Evolutionary conservation across 2,113 vertebrate genomes (phyloP), one percentile per base, ranked within the genome.

Genomic region (Chascanopsetta lugubris): DNA sequence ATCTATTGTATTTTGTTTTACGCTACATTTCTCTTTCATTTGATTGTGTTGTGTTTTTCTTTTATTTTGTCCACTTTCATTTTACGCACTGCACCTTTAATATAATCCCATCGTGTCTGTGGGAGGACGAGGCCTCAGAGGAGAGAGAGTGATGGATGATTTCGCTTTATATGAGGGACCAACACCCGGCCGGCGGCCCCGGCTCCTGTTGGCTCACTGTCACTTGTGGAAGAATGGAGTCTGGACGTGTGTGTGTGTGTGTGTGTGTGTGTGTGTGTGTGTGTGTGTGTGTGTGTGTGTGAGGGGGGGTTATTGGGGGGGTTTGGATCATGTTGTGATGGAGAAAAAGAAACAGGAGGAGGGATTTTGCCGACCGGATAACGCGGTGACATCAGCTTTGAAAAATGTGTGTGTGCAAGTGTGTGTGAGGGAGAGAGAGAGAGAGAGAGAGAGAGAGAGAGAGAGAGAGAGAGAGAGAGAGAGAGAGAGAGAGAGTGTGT

Each of bases 361-460:
- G 88, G 89, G 85, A 83, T 90, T 55, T 51, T 87, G 67, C 58
- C 15, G 86, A 90, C 86, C 85, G 89, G 87, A 92, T 90, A 87
- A 86, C 58, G 1, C 11, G 21, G 90, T 93, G 92, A 93, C 92
- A 92, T 93, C 90, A 93, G 88, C 85, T 83, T 79, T 58, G 62
- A 92, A 93, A 92, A 92, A 92, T 90, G 88, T 85, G 62, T 87
- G 81, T 71, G 80, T 70, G 54, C n/a, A 21, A 25, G 30, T 59
- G 40, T 69, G 71, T 72, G 46, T 49, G 75, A 50, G 69, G 59
- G 60, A 42, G 67, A 90, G 88, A 85, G 57, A 84, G 81, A 69
- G 82, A 67, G 54, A 13, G 25, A n/a, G 30, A 56, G 40, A 68
- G 71, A 72, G 49, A 59, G 72, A 78, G 78, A 72, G 68, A 72